A percentile compares a stretch with the other conserved stretches of the same genome.
phyloP scores from a whole-genome alignment of 2,113 vertebrate genomes.

The Nannobrachium achirus region DNA sequence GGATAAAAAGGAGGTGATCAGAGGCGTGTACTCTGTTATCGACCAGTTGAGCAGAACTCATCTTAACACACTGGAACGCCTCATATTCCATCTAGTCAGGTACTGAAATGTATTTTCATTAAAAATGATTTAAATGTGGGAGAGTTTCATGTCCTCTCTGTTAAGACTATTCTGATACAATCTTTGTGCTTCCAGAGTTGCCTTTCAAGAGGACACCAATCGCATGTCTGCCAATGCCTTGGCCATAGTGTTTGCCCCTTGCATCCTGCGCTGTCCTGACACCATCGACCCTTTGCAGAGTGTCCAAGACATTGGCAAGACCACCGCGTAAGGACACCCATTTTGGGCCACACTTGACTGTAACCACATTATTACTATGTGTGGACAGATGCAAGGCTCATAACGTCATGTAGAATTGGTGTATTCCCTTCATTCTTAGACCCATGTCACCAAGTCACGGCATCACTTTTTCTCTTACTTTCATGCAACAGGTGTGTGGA shows the following conservation, averaged over 20 bases:
- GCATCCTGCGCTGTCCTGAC: conserved; percentile 95
- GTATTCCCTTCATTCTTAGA: not conserved
- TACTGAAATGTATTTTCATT: conserved; percentile 48
- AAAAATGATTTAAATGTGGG: not conserved
- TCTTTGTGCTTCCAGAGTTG: conserved; percentile 82
- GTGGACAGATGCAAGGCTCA: not conserved
- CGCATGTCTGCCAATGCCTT: conserved; percentile 97
- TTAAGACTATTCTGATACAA: not conserved
- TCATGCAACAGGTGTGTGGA: conserved; percentile 87
- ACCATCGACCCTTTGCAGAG: conserved; percentile 94
- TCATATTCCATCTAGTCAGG: conserved; percentile 98
- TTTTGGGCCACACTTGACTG: not conserved
- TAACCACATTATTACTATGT: not conserved
- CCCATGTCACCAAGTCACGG: not conserved
- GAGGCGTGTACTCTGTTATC: conserved; percentile 93
- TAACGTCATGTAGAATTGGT: not conserved
- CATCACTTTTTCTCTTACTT: not conserved
- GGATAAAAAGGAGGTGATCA: conserved; percentile 91
- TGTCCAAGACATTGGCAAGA: conserved; percentile 96
- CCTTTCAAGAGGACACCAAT: conserved; percentile 95
- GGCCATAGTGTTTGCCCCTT: conserved; percentile 98
- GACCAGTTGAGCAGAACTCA: conserved; percentile 96
- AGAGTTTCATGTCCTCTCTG: not conserved
- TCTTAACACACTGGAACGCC: conserved; percentile 92
- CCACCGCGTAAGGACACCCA: conserved; percentile 88